phyloP scores from a whole-genome alignment of 2,888 invertebrate species.

The Lymantria monacha region DNA sequence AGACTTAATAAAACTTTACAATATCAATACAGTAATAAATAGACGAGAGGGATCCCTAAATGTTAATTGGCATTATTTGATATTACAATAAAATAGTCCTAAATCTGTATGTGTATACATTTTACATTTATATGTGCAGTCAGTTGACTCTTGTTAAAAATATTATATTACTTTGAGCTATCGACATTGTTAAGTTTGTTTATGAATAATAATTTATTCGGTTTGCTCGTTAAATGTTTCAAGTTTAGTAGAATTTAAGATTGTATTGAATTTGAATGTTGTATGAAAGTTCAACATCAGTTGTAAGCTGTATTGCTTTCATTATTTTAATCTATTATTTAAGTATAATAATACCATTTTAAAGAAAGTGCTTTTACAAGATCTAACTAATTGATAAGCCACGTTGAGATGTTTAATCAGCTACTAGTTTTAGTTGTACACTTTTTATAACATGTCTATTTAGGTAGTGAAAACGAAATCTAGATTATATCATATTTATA shows the following conservation, averaged over 20 bases:
- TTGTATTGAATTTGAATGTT: constrained; percentile 79
- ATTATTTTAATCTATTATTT: constrained; percentile 80
- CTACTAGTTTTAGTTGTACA: constrained; percentile 82
- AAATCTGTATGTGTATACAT: constrained; percentile 55
- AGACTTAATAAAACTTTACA: constrained; percentile 66
- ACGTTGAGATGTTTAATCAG: constrained; percentile 81
- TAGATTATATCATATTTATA: constrained; percentile 82
- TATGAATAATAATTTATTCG: constrained; percentile 82
- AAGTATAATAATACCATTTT: constrained; percentile 77
- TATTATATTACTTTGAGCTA: constrained; percentile 81
- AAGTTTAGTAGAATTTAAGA: constrained; percentile 81
- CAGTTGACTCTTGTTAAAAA: constrained; percentile 75
- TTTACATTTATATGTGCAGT: constrained; percentile 59
- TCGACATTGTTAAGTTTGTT: constrained; percentile 82
- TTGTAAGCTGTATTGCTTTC: constrained; percentile 77
- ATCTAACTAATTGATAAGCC: constrained; percentile 80
- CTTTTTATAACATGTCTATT: constrained; percentile 83
- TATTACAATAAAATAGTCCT: constrained; percentile 57
- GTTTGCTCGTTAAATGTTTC: constrained; percentile 82
- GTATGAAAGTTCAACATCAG: constrained; percentile 73
- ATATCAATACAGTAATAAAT: constrained; percentile 79
- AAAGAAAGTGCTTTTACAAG: constrained; percentile 81
- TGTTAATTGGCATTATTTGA: constrained; percentile 70
- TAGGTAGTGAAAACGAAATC: constrained; percentile 81
- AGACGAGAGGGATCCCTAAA: constrained; percentile 61